Evolutionary conservation across 1,140 invertebrate species (phyloP).

Genomic region (Drosophila lacertosa): DNA sequence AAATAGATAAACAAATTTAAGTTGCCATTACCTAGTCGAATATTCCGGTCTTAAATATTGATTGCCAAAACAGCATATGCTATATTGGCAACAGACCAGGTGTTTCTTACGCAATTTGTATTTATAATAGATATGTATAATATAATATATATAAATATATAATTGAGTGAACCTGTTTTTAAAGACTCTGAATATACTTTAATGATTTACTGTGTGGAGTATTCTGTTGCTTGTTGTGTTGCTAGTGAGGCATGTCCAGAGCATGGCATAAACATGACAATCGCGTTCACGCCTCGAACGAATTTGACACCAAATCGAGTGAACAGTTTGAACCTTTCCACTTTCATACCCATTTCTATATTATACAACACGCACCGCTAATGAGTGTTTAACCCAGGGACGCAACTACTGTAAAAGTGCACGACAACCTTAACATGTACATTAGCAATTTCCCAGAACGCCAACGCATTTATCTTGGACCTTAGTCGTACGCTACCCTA

Average conservation of each 20-base stretch:
- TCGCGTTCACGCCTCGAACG: constrained; percentile 59
- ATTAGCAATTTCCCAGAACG: constrained; percentile 80
- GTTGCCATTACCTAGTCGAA: too few species aligned
- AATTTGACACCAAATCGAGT: constrained; percentile 67
- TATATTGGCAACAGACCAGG: too few species aligned
- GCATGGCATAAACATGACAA: constrained; percentile 72
- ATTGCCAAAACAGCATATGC: too few species aligned
- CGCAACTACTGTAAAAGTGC: constrained; percentile 52
- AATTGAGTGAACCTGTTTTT: too few species aligned
- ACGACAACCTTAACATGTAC: constrained; percentile 39
- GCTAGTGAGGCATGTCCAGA: constrained; percentile 50
- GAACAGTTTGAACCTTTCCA: not conserved
- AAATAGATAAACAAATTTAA: too few species aligned
- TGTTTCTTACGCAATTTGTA: too few species aligned
- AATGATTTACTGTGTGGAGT: too few species aligned
- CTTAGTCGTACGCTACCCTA: not conserved
- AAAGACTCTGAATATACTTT: too few species aligned
- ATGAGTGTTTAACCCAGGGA: constrained; percentile 31
- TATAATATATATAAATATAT: not conserved
- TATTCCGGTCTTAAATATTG: too few species aligned
- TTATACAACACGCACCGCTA: constrained; percentile 1
- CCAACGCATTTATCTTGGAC: constrained; percentile 74
- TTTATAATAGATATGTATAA: too few species aligned
- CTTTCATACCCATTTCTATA: too few species aligned
- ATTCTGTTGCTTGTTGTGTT: not conserved